phyloP scores from a whole-genome alignment of 2,113 vertebrate genomes.

The Octodon degus region DNA sequence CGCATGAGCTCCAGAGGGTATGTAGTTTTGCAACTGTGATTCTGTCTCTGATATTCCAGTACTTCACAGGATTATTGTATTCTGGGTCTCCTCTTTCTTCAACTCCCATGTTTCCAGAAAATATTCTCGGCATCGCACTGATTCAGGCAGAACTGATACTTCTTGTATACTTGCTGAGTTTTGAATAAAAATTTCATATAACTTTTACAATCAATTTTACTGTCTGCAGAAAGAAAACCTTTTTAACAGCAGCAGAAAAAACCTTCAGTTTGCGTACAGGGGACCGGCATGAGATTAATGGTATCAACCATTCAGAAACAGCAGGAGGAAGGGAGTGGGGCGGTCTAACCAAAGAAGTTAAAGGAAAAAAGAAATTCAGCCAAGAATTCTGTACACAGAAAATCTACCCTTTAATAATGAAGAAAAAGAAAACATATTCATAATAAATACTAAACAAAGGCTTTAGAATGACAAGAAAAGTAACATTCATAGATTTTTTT shows the following conservation, averaged over 20 bases:
- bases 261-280: neutral
- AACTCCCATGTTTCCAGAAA: neutral
- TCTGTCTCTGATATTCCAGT: neutral
- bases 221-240: neutral
- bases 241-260: neutral
- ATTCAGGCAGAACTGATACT: neutral
- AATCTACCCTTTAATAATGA: neutral
- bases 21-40: neutral
- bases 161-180: neutral
- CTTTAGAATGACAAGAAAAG: neutral
- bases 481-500: no score
- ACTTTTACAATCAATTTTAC: neutral
- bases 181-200: neutral
- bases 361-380: neutral
- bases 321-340: neutral
- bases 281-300: neutral
- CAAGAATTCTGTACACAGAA: neutral
- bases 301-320: neutral
- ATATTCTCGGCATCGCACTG: neutral
- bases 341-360: neutral
- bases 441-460: neutral
- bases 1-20: neutral
- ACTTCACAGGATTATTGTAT: neutral
- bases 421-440: neutral
- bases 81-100: neutral